Base-by-base conservation (phyloP, 2,888 invertebrate species). In the Mythimna loreyi region DNA sequence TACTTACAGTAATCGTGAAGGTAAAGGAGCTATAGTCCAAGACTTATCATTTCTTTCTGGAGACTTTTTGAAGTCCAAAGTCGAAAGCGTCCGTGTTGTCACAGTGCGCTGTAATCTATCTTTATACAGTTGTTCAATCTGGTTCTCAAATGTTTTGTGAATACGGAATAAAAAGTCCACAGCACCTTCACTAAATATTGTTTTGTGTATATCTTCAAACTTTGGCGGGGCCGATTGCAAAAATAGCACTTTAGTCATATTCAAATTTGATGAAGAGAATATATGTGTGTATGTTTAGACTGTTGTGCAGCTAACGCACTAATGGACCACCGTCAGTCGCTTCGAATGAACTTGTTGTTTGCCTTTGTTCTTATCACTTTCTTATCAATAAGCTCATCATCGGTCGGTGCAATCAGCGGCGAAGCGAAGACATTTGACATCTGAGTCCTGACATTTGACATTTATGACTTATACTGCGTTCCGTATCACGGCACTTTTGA, bases 21-120 rank as follows among this genome's bases (percentile, higher is more conserved):
- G 96, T 78, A 97, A 88, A 57, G 97, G 95, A 62, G 93, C 93
- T 56, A 97, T 96, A 83, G 91, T 96, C 97, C 97, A 97, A 43
- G 93, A 87, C 66, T 87, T 90, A 80, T 96, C 92, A 47, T 78
- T 82, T 75, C 94, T 91, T 77, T 94, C 94, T 0, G 87, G 60
- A n/a, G 96, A 93, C 58, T 91, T 86, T 68, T 88, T 89, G 81
- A 97, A 97, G 75, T 92, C 89, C 73, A 96, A 87, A 70, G 78
- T 85, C 30, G 83, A 79, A 53, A 78, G 74, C 43, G 78, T 76
- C 80, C 92, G 91, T 21, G 92, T 86, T 30, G 90, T 83, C 21
- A 92, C 89, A 67, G 92, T 92, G 62, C 92, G 92, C 61, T 86
- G 87, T 40, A 92, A 83, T 68, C 97, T 91, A 58, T 92, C 88